Conservation (phyloP, 2,797 vertebrate genomes). For the Microctenopoma steveboyesi region DNA sequence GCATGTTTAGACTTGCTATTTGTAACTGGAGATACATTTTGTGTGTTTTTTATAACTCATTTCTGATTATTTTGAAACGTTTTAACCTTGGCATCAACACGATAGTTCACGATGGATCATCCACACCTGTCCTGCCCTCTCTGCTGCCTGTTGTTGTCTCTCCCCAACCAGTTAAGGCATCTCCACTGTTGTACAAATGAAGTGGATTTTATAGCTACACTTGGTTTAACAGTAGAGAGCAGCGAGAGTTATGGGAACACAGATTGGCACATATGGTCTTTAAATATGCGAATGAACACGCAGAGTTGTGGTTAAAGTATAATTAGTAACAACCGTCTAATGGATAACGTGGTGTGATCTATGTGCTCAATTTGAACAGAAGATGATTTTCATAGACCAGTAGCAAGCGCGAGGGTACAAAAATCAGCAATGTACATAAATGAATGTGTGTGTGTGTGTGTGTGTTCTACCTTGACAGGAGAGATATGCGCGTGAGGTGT, state of each 20-base stretch:
- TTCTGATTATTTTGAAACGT: too few species aligned
- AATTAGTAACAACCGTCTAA: constrained; percentile 13
- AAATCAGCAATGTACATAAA: constrained; percentile 2
- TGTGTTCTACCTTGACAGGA: constrained; percentile 88
- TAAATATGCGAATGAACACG: constrained; percentile 16
- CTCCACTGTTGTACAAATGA: too few species aligned
- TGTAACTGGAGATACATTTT: neutral
- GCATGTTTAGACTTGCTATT: neutral
- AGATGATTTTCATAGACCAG: too few species aligned
- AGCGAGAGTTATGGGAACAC: neutral
- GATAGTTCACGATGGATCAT: too few species aligned
- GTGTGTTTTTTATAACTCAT: too few species aligned
- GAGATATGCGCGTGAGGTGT: constrained; percentile 93
- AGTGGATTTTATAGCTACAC: too few species aligned
- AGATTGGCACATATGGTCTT: constrained; percentile 14
- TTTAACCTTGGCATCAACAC: too few species aligned
- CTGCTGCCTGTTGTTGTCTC: too few species aligned
- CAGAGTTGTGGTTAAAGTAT: neutral
- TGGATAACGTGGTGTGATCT: constrained; percentile 3
- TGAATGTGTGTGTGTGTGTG: constrained; percentile 20
- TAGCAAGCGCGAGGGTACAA: too few species aligned
- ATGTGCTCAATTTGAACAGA: neutral
- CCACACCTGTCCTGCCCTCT: too few species aligned
- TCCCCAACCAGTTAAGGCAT: too few species aligned
- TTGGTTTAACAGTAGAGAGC: too few species aligned